Evolutionary conservation across 2,797 vertebrate genomes (phyloP), one percentile per base, ranked within the genome.

Genomic region (Neostethus bicornis): DNA sequence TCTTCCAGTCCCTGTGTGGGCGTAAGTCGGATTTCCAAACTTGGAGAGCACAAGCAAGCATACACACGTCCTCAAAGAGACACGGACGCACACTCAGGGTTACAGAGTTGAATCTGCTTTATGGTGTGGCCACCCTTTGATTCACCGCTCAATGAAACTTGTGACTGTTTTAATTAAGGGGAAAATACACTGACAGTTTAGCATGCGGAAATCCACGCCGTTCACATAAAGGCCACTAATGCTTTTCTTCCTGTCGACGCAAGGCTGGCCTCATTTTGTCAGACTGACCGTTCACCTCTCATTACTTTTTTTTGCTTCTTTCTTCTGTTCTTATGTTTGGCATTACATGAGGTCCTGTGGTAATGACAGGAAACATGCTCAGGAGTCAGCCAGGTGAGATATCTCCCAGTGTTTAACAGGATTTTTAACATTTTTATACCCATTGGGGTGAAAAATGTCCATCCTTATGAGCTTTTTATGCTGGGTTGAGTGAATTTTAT

Each of bases 131-230:
- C 76, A 81, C 75, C 66, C 86, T 92, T 88, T 90, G 87, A 90
- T 87, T 88, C 83, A 35, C 84, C 77, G 82, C 85, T 85, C 84
- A 86, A 70, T 89, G 84, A 89, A 90, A 90, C 86, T 81, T 85
- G 81, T 89, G 87, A 88, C 87, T 88, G 82, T 86, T 90, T 88
- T 87, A 91, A 91, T 91, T 89, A 91, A 90, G 76, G 74, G 75
- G 54, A 70, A 85, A 86, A 86, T 65, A 87, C 84, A 85, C 71
- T 87, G 82, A 87, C 83, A 84, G 81, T 77, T 75, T 57, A 65
- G 70, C 81, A 80, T 70, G 64, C 53, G 74, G 81, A 90, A 88
- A 88, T 87, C 82, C 79, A 50, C 61, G 68, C 70, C 77, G 39
- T 73, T 64, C 81, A 83, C 86, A 87, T 84, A 85, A 89, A 88